These are phyloP conservation scores for Oscheius myriophilus DNA, from an alignment of 2,888 invertebrate genomes.

Conservation along the genomic window DNA sequence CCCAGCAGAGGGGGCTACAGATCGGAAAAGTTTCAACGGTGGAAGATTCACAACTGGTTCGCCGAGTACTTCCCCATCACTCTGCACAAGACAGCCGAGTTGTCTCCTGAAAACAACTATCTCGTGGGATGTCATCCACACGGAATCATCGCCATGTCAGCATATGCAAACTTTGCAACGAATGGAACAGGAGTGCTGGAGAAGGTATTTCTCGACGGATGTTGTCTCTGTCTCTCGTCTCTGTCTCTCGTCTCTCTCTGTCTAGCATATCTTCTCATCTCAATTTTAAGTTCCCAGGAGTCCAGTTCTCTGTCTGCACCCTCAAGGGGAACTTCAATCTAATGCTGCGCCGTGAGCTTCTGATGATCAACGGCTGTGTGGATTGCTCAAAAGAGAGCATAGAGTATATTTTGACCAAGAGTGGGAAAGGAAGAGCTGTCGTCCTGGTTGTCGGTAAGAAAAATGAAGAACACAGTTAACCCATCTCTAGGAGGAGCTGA, in stretches of 20 bases:
- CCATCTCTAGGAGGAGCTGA: constrained; percentile 56
- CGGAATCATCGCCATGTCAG: constrained; percentile 85
- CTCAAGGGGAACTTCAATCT: constrained; percentile 41
- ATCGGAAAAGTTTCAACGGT: constrained; percentile 35
- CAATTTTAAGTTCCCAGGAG: constrained; percentile 29
- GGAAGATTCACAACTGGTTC: constrained; percentile 79
- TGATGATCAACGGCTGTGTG: constrained; percentile 71
- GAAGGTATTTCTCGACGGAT: constrained; percentile 20
- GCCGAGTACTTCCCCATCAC: constrained; percentile 86
- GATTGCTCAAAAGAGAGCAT: constrained; percentile 47
- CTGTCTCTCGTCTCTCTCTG: not conserved
- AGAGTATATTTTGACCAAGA: constrained; percentile 40
- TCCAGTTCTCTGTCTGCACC: constrained; percentile 47
- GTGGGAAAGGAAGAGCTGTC: constrained; percentile 37
- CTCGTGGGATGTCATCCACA: constrained; percentile 85
- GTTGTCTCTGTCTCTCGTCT: not conserved
- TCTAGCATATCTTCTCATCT: not conserved
- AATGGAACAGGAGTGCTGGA: constrained; percentile 74
- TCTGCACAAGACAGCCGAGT: constrained; percentile 83
- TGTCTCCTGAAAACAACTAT: constrained; percentile 71
- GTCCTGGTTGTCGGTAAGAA: constrained; percentile 42
- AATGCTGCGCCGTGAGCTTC: constrained; percentile 50
- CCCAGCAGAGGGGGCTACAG: constrained; percentile 42
- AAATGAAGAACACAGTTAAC: not conserved
- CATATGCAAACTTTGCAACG: constrained; percentile 83